These are phyloP conservation scores for Gulo gulo DNA, from an alignment of 2,113 vertebrate genomes.

Conservation along the genomic window DNA sequence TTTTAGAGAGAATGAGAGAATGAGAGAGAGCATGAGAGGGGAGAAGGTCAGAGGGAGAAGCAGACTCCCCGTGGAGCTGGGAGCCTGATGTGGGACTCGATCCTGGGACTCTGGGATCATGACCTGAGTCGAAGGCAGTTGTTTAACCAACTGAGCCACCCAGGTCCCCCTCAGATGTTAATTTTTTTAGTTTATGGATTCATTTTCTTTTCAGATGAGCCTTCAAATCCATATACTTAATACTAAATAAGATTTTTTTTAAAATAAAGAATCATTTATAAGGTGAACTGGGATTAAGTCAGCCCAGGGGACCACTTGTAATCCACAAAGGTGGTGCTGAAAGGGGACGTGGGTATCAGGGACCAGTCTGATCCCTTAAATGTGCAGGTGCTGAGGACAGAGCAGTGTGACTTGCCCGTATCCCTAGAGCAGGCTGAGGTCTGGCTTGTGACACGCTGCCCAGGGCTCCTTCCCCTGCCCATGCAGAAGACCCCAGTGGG, in stretches of 20 bases:
- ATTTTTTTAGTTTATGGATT: not conserved
- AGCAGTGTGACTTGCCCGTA: too few relatives aligned
- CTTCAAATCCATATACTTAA: not conserved
- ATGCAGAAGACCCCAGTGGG: not conserved
- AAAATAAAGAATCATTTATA: not conserved
- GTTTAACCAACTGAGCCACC: too few relatives aligned
- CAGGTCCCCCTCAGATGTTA: not conserved
- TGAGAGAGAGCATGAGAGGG: too few relatives aligned
- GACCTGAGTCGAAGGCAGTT: too few relatives aligned
- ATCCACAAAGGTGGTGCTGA: not conserved
- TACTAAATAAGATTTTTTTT: not conserved
- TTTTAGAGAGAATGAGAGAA: too few relatives aligned
- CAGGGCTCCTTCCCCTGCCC: not conserved
- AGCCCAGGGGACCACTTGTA: not conserved
- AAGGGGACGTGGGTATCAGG: rapidly evolving
- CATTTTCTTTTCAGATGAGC: not conserved
- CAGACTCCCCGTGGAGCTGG: too few relatives aligned
- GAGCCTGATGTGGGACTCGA: too few relatives aligned
- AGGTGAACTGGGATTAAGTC: not conserved
- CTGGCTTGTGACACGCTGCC: not conserved
- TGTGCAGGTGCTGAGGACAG: too few relatives aligned
- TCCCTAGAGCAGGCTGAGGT: not conserved
- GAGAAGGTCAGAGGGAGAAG: too few relatives aligned
- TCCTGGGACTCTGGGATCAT: too few relatives aligned
- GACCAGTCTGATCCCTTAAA: not conserved